phyloP scores from a whole-genome alignment of 2,888 invertebrate species.

The Mongoloraphidia duomilia region DNA sequence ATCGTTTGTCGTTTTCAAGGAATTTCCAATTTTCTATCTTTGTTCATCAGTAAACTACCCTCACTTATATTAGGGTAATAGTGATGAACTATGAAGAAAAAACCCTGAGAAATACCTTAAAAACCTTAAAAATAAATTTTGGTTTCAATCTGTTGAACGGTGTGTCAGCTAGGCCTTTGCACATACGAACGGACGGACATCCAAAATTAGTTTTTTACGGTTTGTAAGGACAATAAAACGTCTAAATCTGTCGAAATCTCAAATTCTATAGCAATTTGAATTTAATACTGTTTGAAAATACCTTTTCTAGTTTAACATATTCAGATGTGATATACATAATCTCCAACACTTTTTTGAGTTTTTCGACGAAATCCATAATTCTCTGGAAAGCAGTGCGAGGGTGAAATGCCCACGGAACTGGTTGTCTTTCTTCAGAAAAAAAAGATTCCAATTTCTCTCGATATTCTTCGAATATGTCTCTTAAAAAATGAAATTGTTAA shows the following conservation, averaged over 20 bases:
- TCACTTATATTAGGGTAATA: too few relatives aligned
- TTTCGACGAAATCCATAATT: constrained; percentile 44
- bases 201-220: too few relatives aligned
- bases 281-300: constrained; percentile 21
- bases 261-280: constrained; percentile 19
- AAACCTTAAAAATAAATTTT: too few relatives aligned
- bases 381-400: constrained; percentile 55
- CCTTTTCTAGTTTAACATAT: constrained; percentile 74
- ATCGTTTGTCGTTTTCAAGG: too few relatives aligned
- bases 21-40: too few relatives aligned
- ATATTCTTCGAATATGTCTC: constrained; percentile 33
- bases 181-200: too few relatives aligned
- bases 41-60: too few relatives aligned
- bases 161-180: too few relatives aligned
- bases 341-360: constrained; percentile 48
- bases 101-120: too few relatives aligned
- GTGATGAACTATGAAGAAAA: too few relatives aligned
- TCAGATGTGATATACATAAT: constrained; percentile 67
- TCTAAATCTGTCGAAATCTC: constrained; percentile 10
- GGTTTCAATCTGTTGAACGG: too few relatives aligned
- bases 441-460: constrained; percentile 29
- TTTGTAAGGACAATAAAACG: too few relatives aligned
- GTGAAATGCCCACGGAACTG: constrained; percentile 63
- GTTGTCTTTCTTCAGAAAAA: constrained; percentile 35
- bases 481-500: constrained; percentile 13